Base-by-base conservation (phyloP, 2,888 invertebrate genomes). In the Anodontia alba region DNA sequence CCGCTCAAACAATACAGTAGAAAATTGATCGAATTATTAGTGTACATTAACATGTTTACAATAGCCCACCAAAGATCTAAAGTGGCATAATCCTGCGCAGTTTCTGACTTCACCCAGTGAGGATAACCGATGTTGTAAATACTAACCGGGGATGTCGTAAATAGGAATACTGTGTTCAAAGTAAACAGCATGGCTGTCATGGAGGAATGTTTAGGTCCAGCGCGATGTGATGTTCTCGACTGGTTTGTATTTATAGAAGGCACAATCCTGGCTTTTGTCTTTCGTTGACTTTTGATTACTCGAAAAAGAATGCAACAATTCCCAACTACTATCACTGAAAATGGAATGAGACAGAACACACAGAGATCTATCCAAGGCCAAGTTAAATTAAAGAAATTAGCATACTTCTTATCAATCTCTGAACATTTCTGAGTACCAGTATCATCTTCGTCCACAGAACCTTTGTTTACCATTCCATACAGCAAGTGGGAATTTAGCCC, bases 331-430 rank as follows among this genome's bases (percentile, higher is more conserved):
- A 93, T 83, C 23, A 92, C 76, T 33, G 81, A 12, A 29, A 90
- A 90, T 0, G 93, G 93, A 23, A 92, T 71, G 15, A 90, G 66
- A 68, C 88, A 89, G 78, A 88, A 91, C 12, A 88, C 78, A 54
- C 86, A 81, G n/a, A 91, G 79, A 83, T 93, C 93, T 33, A 93
- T 87, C 90, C 91, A 92, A 10, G 91, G 89, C 91, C 92, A 93
- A n/a, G 84, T 67, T 3, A 79, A 33, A 15, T 29, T 38, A 33
- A 78, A 73, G 77, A 91, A 92, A 3, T 74, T 0, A 0, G 33
- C 15, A 72, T 91, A 92, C 0, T 74, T 76, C 0, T 77, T 29
- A 46, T 73, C 38, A 12, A 86, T 33, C 31, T 68, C 80, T 0
- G 2, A 8, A 73, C 91, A 90, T 43, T 77, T 78, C 17, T 33